phyloP scores from a whole-genome alignment of 2,113 vertebrate species.

The Actenoides lindsayi region DNA sequence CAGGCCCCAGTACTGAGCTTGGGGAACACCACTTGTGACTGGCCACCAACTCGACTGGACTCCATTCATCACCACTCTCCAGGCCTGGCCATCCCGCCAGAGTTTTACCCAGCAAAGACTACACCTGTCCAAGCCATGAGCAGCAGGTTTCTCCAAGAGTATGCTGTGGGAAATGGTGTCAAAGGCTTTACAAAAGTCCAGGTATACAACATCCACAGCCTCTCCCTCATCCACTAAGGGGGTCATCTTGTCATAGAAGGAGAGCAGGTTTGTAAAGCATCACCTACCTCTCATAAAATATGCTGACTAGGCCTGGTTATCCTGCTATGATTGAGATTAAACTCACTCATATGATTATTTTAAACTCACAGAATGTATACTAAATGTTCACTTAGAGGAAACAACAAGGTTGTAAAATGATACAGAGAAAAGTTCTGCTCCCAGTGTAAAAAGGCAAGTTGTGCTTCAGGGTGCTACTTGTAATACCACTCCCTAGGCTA shows the following conservation, averaged over 20 bases:
- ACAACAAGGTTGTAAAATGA: neutral
- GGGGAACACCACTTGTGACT: neutral
- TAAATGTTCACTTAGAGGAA: neutral
- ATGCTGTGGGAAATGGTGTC: neutral
- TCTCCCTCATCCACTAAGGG: neutral
- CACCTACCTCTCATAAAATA: neutral
- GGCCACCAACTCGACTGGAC: neutral
- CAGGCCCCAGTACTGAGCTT: neutral
- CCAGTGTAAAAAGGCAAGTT: neutral
- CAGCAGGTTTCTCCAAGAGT: neutral
- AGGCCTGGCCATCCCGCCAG: neutral
- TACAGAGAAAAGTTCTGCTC: neutral
- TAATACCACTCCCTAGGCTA: neutral
- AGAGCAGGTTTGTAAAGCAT: neutral
- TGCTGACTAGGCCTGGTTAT: neutral
- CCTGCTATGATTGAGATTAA: neutral
- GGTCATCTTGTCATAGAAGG: neutral
- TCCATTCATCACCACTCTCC: neutral
- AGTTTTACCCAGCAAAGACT: neutral
- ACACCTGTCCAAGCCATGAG: accelerated
- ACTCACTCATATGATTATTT: neutral
- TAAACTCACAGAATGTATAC: neutral
- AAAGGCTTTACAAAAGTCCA: neutral
- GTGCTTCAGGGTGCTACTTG: neutral
- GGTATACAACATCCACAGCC: neutral